Evolutionary conservation across 1,140 invertebrate species (phyloP), one percentile per base, ranked within the genome.

Genomic region (Manduca sexta): DNA sequence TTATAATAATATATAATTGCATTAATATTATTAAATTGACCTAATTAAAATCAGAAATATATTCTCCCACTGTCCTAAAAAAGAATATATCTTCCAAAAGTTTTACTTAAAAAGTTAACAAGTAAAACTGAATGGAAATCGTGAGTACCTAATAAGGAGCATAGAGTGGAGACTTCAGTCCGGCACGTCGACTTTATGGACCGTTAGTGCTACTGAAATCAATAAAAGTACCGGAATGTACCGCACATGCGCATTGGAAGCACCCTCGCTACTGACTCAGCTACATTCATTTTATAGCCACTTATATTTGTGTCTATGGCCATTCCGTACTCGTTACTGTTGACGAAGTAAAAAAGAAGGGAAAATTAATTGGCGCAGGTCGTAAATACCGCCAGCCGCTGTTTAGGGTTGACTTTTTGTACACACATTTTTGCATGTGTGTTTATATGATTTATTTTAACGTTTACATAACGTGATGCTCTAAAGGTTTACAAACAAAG

Each of bases 191-290:
- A 70, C 60, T 76, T 80, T 76, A 84, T 84, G 73, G 82, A 72
- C 81, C 86, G 87, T 88, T 88, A 88, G 84, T 86, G 87, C 88
- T 88, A 88, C 88, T 88, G 88, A 88, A 89, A 89, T 89, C 88
- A 89, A 89, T 89, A 89, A 89, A 89, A 89, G 86, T 88, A 77
- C 84, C 85, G 71, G 84, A 87, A 87, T 86, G 84, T 84, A 86
- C 81, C 74, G 86, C 83, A 78, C 86, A 87, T 87, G 86, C 86
- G 86, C 86, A 77, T 60, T 71, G 69, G 63, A 72, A 53, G 51
- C 65, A 51, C 60, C 70, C 65, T 62, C 67, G 49, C 56, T 29
- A 74, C 81, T 80, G 79, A 85, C 58, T 83, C 77, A 81, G 81
- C 81, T 84, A 85, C 75, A 81, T 78, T 81, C 65, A 64, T 80